Percentiles rank a stretch among this genome's conserved stretches.
These are phyloP conservation scores for Phragmatobia fuliginosa DNA, from an alignment of 2,888 invertebrate species.

Conservation along the genomic window DNA sequence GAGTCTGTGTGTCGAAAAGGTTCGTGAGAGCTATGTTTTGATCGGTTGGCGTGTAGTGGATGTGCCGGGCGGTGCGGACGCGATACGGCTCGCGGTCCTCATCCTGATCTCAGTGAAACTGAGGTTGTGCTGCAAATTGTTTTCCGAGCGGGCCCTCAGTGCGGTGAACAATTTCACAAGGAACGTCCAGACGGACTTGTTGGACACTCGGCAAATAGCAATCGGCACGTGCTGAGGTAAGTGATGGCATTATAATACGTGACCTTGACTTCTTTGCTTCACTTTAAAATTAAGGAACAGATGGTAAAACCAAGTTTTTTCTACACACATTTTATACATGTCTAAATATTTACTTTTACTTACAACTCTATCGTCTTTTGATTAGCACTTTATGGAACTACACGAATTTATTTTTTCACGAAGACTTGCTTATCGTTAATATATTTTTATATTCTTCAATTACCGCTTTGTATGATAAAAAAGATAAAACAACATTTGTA, in stretches of 20 bases:
- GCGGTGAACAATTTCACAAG: constrained; percentile 51
- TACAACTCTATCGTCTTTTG: constrained; percentile 38
- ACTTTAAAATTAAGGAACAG: constrained; percentile 49
- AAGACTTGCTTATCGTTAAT: constrained; percentile 34
- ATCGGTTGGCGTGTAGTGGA: constrained; percentile 79
- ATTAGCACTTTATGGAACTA: constrained; percentile 38
- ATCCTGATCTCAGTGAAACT: constrained; percentile 68
- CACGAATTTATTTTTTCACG: constrained; percentile 41
- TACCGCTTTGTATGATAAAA: constrained; percentile 21
- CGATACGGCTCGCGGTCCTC: constrained; percentile 65
- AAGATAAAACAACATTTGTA: neutral
- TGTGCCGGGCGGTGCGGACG: constrained; percentile 78
- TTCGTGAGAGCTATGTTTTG: constrained; percentile 84
- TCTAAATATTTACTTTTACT: constrained; percentile 9
- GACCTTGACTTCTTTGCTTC: constrained; percentile 66
- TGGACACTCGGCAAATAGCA: constrained; percentile 57
- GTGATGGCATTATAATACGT: constrained; percentile 51
- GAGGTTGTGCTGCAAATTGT: constrained; percentile 62
- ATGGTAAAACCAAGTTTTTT: constrained; percentile 37
- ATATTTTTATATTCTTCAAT: constrained; percentile 37
- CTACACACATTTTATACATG: neutral
- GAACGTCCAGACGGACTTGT: constrained; percentile 54
- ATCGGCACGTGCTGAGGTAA: constrained; percentile 78
- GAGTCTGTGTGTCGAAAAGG: constrained; percentile 84
- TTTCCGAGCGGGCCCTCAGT: constrained; percentile 51